Percentiles rank a stretch among this genome's conserved stretches.
Conservation (phyloP, 2,888 invertebrate species). For the Napeogenes sylphis region DNA sequence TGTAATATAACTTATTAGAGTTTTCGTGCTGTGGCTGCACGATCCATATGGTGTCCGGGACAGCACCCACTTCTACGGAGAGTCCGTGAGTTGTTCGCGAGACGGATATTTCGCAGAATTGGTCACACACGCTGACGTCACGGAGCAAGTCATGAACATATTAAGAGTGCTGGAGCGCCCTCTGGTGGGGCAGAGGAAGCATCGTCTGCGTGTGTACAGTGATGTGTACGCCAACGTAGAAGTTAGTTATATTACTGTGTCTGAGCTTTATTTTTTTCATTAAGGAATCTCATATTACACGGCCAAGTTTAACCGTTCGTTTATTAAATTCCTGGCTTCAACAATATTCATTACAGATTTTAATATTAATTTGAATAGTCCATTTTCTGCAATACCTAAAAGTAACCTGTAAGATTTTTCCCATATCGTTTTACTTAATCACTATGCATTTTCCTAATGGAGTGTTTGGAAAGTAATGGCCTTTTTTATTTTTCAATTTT, state of each 20-base stretch:
- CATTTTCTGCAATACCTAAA: no score
- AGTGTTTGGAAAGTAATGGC: no score
- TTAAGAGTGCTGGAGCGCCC: constrained; percentile 62
- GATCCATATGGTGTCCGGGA: constrained; percentile 62
- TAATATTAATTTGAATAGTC: no score
- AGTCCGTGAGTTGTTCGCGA: constrained; percentile 52
- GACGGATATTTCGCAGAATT: constrained; percentile 67
- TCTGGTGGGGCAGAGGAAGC: constrained; percentile 56
- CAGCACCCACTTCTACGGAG: constrained; percentile 49
- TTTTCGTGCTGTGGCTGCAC: constrained; percentile 67
- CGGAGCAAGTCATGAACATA: constrained; percentile 61
- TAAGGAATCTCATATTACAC: no score
- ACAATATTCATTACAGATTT: no score
- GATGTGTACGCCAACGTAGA: constrained; percentile 68
- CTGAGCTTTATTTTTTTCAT: no score
- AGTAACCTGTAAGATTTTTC: no score
- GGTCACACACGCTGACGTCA: constrained; percentile 59
- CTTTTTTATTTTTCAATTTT: no score
- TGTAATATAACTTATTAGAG: constrained; percentile 33
- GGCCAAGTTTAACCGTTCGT: no score
- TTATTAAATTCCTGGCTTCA: no score
- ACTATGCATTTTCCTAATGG: no score
- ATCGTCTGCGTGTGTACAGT: constrained; percentile 55
- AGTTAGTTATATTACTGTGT: constrained; percentile 37
- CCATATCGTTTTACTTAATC: no score